These are phyloP conservation scores for Parnassius apollo DNA, from an alignment of 2,888 invertebrate species.

Conservation along the genomic window DNA sequence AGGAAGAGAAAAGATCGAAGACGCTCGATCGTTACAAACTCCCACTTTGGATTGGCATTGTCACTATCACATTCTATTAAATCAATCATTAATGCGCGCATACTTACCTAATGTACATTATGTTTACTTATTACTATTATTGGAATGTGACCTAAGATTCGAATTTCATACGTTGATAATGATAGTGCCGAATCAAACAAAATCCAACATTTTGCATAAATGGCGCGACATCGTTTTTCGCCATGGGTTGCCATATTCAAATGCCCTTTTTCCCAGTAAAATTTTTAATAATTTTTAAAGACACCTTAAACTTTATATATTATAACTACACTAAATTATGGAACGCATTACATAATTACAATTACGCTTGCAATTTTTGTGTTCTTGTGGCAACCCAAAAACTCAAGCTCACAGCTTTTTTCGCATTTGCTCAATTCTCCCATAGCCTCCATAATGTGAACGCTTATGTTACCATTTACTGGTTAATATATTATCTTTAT, in stretches of 20 bases:
- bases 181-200: constrained; percentile 53
- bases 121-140: too few relatives aligned
- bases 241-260: constrained; percentile 57
- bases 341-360: neutral
- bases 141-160: neutral
- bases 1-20: constrained; percentile 58
- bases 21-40: constrained; percentile 39
- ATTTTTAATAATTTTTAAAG: neutral
- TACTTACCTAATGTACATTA: too few relatives aligned
- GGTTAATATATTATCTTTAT: constrained; percentile 49
- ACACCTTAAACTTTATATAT: neutral
- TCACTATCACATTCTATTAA: constrained; percentile 10
- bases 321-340: neutral
- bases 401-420: constrained; percentile 76
- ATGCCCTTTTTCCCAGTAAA: neutral
- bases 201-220: constrained; percentile 39
- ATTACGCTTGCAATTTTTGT: constrained; percentile 20
- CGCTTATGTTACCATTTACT: constrained; percentile 68
- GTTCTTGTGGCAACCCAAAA: constrained; percentile 57
- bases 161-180: constrained; percentile 22
- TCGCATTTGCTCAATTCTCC: constrained; percentile 73
- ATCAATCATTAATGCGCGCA: neutral
- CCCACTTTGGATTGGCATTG: constrained; percentile 39
- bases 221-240: constrained; percentile 48
- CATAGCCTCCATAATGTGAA: constrained; percentile 60